phyloP scores from a whole-genome alignment of 2,113 vertebrate genomes.

The Camelus bactrianus region DNA sequence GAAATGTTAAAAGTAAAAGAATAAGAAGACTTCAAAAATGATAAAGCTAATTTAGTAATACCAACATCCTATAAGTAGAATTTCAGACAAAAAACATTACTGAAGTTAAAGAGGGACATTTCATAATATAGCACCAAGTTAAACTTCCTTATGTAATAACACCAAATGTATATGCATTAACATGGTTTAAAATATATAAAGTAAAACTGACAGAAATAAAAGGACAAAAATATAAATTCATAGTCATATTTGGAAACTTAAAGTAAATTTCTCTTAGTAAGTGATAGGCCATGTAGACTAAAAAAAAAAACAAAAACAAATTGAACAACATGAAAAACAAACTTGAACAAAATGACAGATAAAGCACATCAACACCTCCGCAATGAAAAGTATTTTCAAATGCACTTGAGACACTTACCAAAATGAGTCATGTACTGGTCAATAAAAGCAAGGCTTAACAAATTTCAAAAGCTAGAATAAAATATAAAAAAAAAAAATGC shows the following conservation, averaged over 20 bases:
- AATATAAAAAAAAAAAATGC: background rate
- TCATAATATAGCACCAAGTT: too few relatives aligned
- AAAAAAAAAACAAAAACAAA: too few relatives aligned
- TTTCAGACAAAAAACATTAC: background rate
- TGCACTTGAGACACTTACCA: background rate
- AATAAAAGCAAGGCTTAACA: background rate
- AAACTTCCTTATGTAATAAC: too few relatives aligned
- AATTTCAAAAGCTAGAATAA: background rate
- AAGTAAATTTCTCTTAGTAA: too few relatives aligned
- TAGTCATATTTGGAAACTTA: background rate
- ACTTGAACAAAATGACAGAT: background rate
- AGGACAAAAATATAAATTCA: background rate
- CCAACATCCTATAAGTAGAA: background rate
- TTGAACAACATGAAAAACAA: too few relatives aligned
- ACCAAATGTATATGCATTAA: too few relatives aligned
- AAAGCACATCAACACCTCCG: background rate
- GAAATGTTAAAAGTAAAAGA: background rate
- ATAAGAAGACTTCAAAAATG: background rate
- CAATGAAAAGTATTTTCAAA: background rate
- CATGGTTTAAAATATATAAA: background rate
- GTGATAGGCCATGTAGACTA: too few relatives aligned
- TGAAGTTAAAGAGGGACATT: too few relatives aligned
- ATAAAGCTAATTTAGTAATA: background rate
- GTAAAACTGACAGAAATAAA: background rate
- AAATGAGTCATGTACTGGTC: background rate